Conservation (phyloP, 2,113 vertebrate species). For the Crypturellus undulatus region DNA sequence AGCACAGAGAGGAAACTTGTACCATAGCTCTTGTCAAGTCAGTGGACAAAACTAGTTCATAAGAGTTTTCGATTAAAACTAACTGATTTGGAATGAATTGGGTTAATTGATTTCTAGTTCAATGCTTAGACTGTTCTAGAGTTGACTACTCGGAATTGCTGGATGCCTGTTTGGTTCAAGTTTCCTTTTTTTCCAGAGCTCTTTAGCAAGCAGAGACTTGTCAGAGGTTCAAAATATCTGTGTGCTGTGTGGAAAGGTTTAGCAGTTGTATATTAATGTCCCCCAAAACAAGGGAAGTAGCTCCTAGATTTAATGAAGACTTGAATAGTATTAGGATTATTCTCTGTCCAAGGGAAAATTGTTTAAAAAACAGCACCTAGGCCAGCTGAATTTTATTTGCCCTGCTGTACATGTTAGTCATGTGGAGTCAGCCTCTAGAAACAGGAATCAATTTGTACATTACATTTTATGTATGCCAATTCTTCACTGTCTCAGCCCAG, state of each 20-base stretch:
- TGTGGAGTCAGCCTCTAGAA: not conserved
- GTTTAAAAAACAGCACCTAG: slow-evolving; percentile 23
- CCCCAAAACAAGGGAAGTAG: not conserved
- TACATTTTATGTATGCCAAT: not conserved
- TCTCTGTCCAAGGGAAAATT: slow-evolving; percentile 13
- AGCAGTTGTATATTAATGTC: not conserved
- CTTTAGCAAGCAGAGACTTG: not conserved
- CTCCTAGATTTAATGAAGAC: not conserved
- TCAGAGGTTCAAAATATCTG: not conserved
- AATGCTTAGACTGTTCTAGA: not conserved
- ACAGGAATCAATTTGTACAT: not conserved
- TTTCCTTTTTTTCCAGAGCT: not conserved
- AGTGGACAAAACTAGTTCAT: not conserved
- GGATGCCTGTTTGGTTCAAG: not conserved
- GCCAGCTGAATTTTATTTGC: slow-evolving; percentile 1
- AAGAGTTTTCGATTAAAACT: not conserved
- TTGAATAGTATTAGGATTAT: not conserved
- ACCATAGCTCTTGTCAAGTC: not conserved
- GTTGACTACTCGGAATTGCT: not conserved
- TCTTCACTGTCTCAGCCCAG: not conserved
- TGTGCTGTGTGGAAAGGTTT: not conserved
- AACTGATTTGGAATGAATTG: not conserved
- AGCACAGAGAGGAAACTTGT: not conserved
- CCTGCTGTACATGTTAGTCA: not conserved
- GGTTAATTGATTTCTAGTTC: not conserved